A percentile compares a stretch with the other conserved stretches of the same genome.
Evolutionary conservation across 2,113 vertebrate genomes (phyloP).

Genomic region (Mormoops blainvillei): DNA sequence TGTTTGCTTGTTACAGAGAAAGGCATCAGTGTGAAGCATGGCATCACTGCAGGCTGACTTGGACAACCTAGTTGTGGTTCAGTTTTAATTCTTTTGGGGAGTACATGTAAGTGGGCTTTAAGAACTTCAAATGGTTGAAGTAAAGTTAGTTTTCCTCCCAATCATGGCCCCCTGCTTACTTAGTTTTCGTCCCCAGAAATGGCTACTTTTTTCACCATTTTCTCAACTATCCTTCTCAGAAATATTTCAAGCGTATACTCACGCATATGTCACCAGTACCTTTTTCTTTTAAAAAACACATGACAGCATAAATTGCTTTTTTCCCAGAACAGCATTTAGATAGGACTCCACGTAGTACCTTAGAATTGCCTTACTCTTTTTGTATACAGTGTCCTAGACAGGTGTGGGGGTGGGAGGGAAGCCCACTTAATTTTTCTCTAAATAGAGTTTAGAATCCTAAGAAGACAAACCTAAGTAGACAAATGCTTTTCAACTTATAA

Average conservation of each 20-base stretch:
- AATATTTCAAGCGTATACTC: not conserved
- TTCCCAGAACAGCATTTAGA: not conserved
- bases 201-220: not conserved
- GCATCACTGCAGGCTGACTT: not conserved
- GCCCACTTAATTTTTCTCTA: not conserved
- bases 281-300: not conserved
- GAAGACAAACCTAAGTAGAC: no score
- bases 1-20: not conserved
- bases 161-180: no score
- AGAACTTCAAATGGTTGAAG: not conserved
- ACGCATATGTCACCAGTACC: not conserved
- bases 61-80: not conserved
- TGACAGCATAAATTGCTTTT: not conserved
- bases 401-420: not conserved
- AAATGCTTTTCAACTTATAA: no score
- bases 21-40: not conserved
- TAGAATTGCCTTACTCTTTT: not conserved
- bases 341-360: not conserved
- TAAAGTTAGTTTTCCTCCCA: not conserved
- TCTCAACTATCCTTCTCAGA: not conserved
- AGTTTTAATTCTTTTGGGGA: not conserved
- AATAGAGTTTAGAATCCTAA: not conserved
- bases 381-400: not conserved
- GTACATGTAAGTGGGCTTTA: not conserved
- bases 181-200: not conserved